Evolutionary conservation across 1,140 invertebrate species (phyloP).

Genomic region (Ceratosolen solmsi): DNA sequence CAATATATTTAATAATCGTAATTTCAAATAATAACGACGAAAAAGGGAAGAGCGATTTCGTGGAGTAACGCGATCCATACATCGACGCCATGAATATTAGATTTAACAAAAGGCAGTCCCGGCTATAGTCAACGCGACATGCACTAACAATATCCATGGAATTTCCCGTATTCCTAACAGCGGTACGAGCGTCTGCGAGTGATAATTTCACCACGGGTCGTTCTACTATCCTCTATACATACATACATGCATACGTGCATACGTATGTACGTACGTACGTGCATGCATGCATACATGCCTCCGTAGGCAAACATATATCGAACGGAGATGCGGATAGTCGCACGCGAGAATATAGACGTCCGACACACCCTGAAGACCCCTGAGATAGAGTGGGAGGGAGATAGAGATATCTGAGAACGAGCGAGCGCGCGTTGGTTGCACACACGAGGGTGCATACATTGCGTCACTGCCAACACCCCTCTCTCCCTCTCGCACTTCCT

Average conservation of each 20-base stretch:
- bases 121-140: neutral
- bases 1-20: neutral
- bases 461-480: neutral
- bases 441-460: constrained; percentile 52
- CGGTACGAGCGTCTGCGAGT: constrained; percentile 42
- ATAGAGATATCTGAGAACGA: constrained; percentile 28
- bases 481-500: constrained; percentile 28
- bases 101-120: constrained; percentile 3
- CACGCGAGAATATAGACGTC: constrained; percentile 42
- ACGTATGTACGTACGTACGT: neutral
- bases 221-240: neutral
- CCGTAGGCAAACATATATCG: constrained; percentile 1
- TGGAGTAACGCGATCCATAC: neutral
- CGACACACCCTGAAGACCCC: constrained; percentile 29
- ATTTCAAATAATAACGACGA: too few relatives aligned
- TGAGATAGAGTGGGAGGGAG: constrained; percentile 20
- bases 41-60: neutral
- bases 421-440: constrained; percentile 35
- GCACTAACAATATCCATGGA: neutral
- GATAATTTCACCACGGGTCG: constrained; percentile 46
- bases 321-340: constrained; percentile 18
- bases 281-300: constrained; percentile 20
- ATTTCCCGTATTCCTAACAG: constrained; percentile 19
- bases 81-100: constrained; percentile 32
- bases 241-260: constrained; percentile 30